A percentile compares a stretch with the other conserved stretches of the same genome.
phyloP scores from a whole-genome alignment of 2,888 invertebrate genomes.

The Clunio marinus region DNA sequence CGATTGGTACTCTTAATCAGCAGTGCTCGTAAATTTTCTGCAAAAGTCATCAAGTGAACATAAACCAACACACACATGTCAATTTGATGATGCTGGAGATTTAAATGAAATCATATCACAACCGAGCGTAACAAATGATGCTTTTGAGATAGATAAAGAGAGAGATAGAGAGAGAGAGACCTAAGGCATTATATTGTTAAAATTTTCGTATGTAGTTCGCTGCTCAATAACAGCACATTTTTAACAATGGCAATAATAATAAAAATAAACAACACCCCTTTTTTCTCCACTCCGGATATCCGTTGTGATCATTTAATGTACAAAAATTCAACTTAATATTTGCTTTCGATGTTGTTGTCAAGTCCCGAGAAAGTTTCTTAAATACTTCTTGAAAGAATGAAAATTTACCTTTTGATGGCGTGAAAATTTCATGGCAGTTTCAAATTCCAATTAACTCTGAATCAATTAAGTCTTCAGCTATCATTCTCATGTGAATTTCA shows the following conservation, averaged over 20 bases:
- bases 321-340: not conserved
- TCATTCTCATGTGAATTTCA: too few species aligned
- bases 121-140: not conserved
- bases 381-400: too few species aligned
- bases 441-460: too few species aligned
- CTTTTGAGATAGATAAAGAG: too few species aligned
- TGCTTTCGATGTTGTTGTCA: too few species aligned
- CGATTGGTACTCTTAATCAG: not conserved
- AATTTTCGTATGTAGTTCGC: not conserved
- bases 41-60: not conserved
- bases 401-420: too few species aligned
- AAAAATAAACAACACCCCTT: constrained; percentile 33
- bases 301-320: constrained; percentile 25
- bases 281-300: constrained; percentile 34
- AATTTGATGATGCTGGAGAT: not conserved
- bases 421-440: too few species aligned
- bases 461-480: too few species aligned
- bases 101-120: constrained; percentile 17
- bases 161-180: too few species aligned
- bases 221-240: constrained; percentile 4
- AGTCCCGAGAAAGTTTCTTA: too few species aligned
- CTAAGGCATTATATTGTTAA: constrained; percentile 1
- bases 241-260: constrained; percentile 18
- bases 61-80: not conserved
- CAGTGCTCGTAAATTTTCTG: not conserved